Evolutionary conservation across 2,888 invertebrate species (phyloP).

Genomic region (Oscheius sp.): DNA sequence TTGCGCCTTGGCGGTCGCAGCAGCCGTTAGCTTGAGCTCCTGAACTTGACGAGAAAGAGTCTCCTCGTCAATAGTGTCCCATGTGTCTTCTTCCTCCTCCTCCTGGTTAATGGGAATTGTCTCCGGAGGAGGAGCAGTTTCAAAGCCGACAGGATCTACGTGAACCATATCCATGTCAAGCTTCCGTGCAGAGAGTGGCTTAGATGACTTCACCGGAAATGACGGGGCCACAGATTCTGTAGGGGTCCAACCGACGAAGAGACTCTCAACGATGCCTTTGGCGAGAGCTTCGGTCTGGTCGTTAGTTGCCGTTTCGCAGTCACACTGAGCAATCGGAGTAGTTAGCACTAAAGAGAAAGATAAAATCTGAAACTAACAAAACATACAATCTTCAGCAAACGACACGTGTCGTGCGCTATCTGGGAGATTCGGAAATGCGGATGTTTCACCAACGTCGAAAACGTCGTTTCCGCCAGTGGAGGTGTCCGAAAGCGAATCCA

Average conservation of each 20-base stretch:
- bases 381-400: constrained; percentile 24
- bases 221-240: constrained; percentile 11
- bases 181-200: neutral
- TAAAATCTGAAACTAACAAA: neutral
- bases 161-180: constrained; percentile 21
- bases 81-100: constrained; percentile 32
- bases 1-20: neutral
- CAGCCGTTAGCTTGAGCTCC: constrained; percentile 21
- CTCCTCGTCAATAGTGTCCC: constrained; percentile 36
- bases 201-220: constrained; percentile 6
- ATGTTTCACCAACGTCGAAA: constrained; percentile 27
- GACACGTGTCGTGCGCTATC: constrained; percentile 21
- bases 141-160: neutral
- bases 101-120: neutral
- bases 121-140: neutral
- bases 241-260: constrained; percentile 31
- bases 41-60: constrained; percentile 25
- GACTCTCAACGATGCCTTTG: constrained; percentile 32
- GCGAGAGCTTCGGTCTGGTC: constrained; percentile 31
- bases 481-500: constrained; percentile 18
- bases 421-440: neutral
- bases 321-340: constrained; percentile 6
- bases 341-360: constrained; percentile 8
- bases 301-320: constrained; percentile 15
- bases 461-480: constrained; percentile 30